Evolutionary conservation across 1,140 invertebrate genomes (phyloP), one percentile per base, ranked within the genome.

Genomic region (Ganaspis sp.): DNA sequence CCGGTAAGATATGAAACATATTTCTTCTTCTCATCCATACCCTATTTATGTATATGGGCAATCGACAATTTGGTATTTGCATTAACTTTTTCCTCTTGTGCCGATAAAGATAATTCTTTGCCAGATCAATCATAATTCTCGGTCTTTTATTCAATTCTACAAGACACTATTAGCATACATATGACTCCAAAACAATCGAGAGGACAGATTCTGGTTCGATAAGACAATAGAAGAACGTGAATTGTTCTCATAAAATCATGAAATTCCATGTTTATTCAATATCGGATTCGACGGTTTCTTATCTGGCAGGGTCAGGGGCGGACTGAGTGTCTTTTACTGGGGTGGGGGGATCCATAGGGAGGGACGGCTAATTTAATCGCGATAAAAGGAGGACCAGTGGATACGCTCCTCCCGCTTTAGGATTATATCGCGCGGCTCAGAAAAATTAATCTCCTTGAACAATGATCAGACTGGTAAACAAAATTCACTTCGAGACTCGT

Each of bases 261-360:
- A 87, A 90, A 90, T 90, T 90, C 83, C 84, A 91, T 91, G 89
- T 90, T 88, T 90, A 91, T 91, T 91, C 90, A 91, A 91, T 91
- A 91, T 89, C 79, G 73, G 76, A 58, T 29, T 79, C 70, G 40
- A 34, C 34, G 77, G 74, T 72, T 78, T 78, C 81, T 82, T 84
- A 84, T 84, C 82, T 54, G 53, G 42, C 26, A 71, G 80, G 75
- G 74, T 81, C 77, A 76, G 80, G 73, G 76, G 23, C 69, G 69
- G 80, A 75, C 72, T 21, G 72, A 29, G 74, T 70, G 75, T 70
- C 76, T 81, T 76, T 53, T 38, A 34, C 49, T 70, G 71, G 71
- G 21, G 58, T 34, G 73, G 54, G 69, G 72, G 64, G 69, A 58
- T 58, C 45, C 49, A 70, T 49, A 71, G 70, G 29, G 75, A 45